Evolutionary conservation across 2,797 vertebrate genomes (phyloP).

Genomic region (Cephalopachus bancanus): DNA sequence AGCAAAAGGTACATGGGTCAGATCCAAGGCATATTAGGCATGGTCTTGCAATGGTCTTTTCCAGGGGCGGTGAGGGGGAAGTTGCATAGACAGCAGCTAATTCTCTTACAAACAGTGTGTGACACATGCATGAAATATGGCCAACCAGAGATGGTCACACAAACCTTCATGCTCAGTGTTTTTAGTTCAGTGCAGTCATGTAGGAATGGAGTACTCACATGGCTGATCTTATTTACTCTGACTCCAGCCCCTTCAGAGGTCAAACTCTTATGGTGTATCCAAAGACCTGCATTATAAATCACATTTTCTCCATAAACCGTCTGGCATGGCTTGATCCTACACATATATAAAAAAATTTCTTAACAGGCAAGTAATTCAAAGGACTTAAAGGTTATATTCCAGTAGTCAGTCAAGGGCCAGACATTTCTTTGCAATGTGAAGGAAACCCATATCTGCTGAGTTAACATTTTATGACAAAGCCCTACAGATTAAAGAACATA

Average conservation of each 20-base stretch:
- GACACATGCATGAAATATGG: neutral
- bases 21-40: neutral
- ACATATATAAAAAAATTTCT: neutral
- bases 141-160: neutral
- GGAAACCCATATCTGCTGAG: neutral
- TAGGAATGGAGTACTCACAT: neutral
- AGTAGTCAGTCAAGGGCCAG: neutral
- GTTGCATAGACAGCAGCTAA: neutral
- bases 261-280: neutral
- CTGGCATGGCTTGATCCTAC: neutral
- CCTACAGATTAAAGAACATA: neutral
- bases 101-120: neutral
- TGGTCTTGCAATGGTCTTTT: neutral
- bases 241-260: neutral
- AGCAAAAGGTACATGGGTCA: neutral
- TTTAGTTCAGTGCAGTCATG: neutral
- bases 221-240: neutral
- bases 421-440: neutral
- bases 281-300: neutral
- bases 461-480: neutral
- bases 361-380: neutral
- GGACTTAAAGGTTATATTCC: neutral
- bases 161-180: neutral
- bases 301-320: neutral
- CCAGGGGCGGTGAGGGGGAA: neutral